Evolutionary conservation across 2,888 invertebrate genomes (phyloP), one percentile per base, ranked within the genome.

Genomic region (Cosmia trapezina): DNA sequence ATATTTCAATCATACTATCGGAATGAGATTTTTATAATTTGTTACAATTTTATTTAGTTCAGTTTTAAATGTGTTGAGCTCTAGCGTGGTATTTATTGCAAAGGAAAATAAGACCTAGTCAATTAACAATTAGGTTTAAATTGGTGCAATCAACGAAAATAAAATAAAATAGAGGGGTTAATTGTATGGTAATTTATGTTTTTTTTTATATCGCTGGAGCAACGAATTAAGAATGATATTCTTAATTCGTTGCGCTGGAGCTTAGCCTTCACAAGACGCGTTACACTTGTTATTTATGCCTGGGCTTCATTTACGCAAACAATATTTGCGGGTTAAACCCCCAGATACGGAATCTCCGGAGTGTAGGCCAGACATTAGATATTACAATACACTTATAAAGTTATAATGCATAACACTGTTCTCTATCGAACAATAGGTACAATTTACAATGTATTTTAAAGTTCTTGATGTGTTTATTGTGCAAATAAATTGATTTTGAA

Each of bases 401-500:
- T 37, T 68, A 41, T 53, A 73, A 71, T 74, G 57, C 71, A 57
- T 63, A 47, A 68, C 64, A 64, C 70, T 43, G 56, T 73, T 76
- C 49, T 51, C 8, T 72, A 79, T 61, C 68, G 61, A 81, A 74
- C 47, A 49, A 72, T 65, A 82, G 53, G n/a, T 73, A 73, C 79
- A 70, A 76, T 81, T 76, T 81, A 83, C 57, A 74, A 77, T 83
- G 74, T 86, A 86, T 77, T 81, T 80, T 82, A 75, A 85, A 83
- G 74, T 85, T 83, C 78, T 81, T 80, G 71, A 81, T 80, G 80
- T 89, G 80, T 89, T 87, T 85, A 87, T 86, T 87, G 80, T 88
- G 85, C 81, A 88, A 81, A 87, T 90, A 90, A 89, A 88, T 81
- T 83, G 82, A 84, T 86, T 84, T 85, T 80, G 54, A 87, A 86